Percentiles rank a stretch among this genome's conserved stretches.
Evolutionary conservation across 1,140 invertebrate species (phyloP).

Genomic region (Brachionus koreanus): DNA sequence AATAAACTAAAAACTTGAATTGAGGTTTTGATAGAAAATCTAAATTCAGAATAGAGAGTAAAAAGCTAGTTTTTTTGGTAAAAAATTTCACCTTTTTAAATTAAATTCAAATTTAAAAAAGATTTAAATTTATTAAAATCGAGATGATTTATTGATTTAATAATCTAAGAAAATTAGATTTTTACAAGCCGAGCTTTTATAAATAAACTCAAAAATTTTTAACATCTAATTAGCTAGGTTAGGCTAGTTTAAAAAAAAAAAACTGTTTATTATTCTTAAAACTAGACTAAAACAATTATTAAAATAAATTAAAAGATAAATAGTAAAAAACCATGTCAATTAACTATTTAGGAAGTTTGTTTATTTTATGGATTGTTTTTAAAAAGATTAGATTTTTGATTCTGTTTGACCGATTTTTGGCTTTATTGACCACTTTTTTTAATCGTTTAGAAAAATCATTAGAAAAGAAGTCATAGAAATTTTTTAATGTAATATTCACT

Average conservation of each 20-base stretch:
- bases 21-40: no score
- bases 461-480: not conserved
- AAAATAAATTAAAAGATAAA: not conserved
- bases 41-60: no score
- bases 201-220: not conserved
- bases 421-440: not conserved
- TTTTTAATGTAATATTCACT: not conserved
- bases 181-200: not conserved
- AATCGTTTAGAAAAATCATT: not conserved
- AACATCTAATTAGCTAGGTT: not conserved
- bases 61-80: no score
- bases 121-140: no score
- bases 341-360: conserved; percentile 16
- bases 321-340: conserved; percentile 1
- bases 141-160: no score
- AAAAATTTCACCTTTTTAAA: no score
- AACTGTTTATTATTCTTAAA: not conserved
- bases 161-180: no score
- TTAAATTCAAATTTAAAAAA: no score
- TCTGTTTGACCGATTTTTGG: conserved; percentile 19
- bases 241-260: not conserved
- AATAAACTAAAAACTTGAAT: no score
- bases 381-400: not conserved
- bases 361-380: not conserved
- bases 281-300: not conserved